Conservation (phyloP, 2,113 vertebrate genomes). For the Agapornis roseicollis region DNA sequence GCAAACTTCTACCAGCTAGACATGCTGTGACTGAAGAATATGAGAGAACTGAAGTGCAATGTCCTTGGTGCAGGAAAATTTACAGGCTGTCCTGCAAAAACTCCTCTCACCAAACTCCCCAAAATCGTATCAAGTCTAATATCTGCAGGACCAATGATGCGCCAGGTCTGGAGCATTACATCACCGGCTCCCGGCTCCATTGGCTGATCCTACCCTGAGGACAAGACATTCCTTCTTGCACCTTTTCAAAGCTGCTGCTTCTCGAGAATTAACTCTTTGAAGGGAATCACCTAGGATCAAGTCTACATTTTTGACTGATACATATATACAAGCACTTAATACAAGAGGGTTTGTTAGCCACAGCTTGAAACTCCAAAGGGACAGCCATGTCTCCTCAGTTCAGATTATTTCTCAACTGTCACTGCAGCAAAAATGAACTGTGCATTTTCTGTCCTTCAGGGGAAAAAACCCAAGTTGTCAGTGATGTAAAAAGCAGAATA, state of each 20-base stretch:
- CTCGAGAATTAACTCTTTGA: constrained; percentile 55
- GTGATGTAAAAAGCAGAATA: neutral
- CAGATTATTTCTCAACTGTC: neutral
- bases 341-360: neutral
- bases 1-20: neutral
- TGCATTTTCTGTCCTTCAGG: neutral
- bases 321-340: neutral
- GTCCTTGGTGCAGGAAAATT: constrained; percentile 48
- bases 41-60: neutral
- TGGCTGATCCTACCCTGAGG: constrained; percentile 49
- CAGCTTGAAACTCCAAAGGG: neutral
- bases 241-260: constrained; percentile 50
- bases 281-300: neutral
- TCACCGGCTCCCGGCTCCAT: constrained; percentile 41
- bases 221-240: constrained; percentile 33
- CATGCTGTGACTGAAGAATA: neutral
- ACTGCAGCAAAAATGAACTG: constrained; percentile 15
- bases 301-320: neutral
- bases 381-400: neutral
- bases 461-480: neutral
- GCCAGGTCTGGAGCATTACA: constrained; percentile 49
- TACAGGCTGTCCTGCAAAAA: constrained; percentile 33
- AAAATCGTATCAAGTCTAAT: constrained; percentile 10
- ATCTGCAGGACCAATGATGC: constrained; percentile 34
- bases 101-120: constrained; percentile 44